These are phyloP conservation scores for Montifringilla adamsi DNA, from an alignment of 2,113 vertebrate species.

Conservation along the genomic window DNA sequence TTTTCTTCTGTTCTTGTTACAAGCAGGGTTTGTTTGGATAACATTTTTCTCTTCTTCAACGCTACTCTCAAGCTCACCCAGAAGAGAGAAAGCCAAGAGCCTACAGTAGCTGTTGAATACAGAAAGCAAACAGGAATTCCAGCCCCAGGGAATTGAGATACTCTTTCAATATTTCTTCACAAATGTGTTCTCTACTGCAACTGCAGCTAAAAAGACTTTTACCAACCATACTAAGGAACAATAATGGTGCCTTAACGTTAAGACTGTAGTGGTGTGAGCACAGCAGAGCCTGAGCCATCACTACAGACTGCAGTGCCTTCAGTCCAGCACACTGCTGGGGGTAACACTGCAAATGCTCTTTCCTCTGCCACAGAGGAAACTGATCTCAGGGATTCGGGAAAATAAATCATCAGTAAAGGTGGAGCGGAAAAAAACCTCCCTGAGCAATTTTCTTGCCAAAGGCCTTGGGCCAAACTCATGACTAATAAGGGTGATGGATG, in stretches of 20 bases:
- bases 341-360: neutral
- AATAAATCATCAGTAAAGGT: conserved; percentile 24
- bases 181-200: neutral
- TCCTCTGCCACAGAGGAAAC: neutral
- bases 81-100: neutral
- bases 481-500: neutral
- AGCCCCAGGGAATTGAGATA: neutral
- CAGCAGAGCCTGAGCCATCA: neutral
- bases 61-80: neutral
- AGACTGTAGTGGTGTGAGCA: neutral
- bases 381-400: neutral
- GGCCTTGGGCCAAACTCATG: neutral
- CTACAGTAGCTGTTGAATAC: neutral
- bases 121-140: neutral
- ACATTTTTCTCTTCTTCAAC: neutral
- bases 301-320: neutral
- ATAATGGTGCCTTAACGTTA: neutral
- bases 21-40: neutral
- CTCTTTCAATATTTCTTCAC: neutral
- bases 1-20: neutral
- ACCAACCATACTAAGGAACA: neutral
- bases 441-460: neutral
- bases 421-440: neutral
- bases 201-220: neutral
- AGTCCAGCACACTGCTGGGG: neutral